Base-by-base conservation (phyloP, 2,888 invertebrate species). In the Drosophila barbarae region DNA sequence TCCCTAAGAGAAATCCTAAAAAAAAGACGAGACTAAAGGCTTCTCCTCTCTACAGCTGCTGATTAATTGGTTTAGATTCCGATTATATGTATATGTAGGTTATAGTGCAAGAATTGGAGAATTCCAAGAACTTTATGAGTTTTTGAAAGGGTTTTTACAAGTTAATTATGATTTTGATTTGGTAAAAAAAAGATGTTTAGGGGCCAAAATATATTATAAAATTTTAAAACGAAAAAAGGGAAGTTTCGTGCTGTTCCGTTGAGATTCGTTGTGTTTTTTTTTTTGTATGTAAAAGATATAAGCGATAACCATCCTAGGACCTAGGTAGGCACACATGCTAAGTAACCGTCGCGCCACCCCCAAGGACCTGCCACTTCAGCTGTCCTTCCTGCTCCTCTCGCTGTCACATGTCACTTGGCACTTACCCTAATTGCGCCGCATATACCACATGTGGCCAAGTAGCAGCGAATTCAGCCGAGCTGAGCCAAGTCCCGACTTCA, bases 51-150 rank as follows among this genome's bases (percentile, higher is more conserved):
- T 55, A 18, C 64, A 41, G 41, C 35, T 54, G 72, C 72, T 80
- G 81, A 82, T 81, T 80, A 81, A 81, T 81, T 81, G 80, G 77
- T 69, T 78, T 75, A 74, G 81, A 81, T 81, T 82, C 65, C 64
- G 71, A 39, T 47, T 59, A 50, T 49, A 13, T 59, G 49, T 49
- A 13, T 21, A 18, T 35, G 10, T 36, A 9, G 46, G 51, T 51
- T 56, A 56, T 39, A 30, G 50, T 38, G n/a, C 12, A 44, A 53
- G 53, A 58, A 23, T 69, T 54, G n/a, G 23, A 1, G 39, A 10
- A n/a, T 63, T 55, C 42, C 13, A 5, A 36, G 30, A 59, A 42
- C 21, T 42, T 2, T n/a, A 7, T 44, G n/a, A 18, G 35, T 44
- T 55, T 55, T 46, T 9, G 5, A 49, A 4, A 38, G 12, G n/a